Base-by-base conservation (phyloP, 2,113 vertebrate genomes). In the Bufo bufo region DNA sequence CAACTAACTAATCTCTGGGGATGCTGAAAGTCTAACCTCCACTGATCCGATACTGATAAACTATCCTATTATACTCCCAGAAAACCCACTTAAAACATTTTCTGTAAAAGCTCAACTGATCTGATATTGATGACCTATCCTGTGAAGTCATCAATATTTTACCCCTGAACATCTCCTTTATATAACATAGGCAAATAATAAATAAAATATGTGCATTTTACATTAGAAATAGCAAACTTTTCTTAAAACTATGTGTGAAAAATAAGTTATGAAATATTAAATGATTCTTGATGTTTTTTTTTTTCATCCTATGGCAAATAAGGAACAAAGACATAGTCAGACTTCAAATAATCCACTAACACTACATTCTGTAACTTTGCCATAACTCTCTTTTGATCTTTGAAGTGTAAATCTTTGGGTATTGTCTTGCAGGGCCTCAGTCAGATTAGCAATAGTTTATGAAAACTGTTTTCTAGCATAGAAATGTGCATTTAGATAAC, bases 351-450 rank as follows among this genome's bases (percentile, higher is more conserved):
- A 19, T 78, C 45, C 56, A 63, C 52, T 78, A 77, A 77, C 56
- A 63, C 56, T 85, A 63, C 72, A 85, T 45, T 59, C 72, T 78
- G 56, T 63, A 77, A n/a, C 11, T 78, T 81, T 61, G 16, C 59
- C 23, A 47, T 77, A 50, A 65, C 84, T 85, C 84, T 86, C 20
- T 65, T 77, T 86, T 77, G 13, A 63, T 61, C 74, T 86, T 86
- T 86, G 72, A 63, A 86, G 56, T 63, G 72, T 65, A 65, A 65
- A 80, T 87, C n/a, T 80, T 79, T 56, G 20, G 10, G 58, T 79
- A 86, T 69, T 80, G 58, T 66, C 47, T 86, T 66, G 12, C 75
- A 86, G 75, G 75, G 47, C 75, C 58, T 56, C 19, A 58, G 72
- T 77, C 85, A 87, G 77, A 47, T 71, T 72, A 72, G 63, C 23